These are phyloP conservation scores for Rhopalosiphum nymphaeae DNA, from an alignment of 2,888 invertebrate species.

Conservation along the genomic window DNA sequence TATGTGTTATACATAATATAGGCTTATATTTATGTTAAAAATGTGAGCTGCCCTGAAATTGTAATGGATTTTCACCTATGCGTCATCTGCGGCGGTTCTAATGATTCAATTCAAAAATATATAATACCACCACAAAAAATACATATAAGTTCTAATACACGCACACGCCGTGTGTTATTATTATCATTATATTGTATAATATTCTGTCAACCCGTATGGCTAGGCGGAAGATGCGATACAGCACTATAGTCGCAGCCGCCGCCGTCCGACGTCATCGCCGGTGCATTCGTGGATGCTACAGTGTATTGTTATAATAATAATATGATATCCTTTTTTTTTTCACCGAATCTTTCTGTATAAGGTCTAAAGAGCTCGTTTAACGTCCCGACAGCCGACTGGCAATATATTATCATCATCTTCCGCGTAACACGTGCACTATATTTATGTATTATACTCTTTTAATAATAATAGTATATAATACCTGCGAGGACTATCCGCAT, in stretches of 20 bases:
- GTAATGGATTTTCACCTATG: background rate
- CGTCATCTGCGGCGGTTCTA: background rate
- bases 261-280: slow-evolving; percentile 14
- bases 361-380: slow-evolving; percentile 65
- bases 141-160: background rate
- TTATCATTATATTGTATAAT: background rate
- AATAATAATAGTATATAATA: slow-evolving; percentile 17
- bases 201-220: background rate
- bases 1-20: no score
- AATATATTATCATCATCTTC: slow-evolving; percentile 45
- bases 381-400: slow-evolving; percentile 44
- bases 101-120: background rate
- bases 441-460: background rate
- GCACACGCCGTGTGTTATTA: background rate
- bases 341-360: slow-evolving; percentile 58
- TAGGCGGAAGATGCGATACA: background rate
- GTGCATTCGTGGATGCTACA: background rate
- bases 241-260: background rate
- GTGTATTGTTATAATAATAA: slow-evolving; percentile 25
- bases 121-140: background rate
- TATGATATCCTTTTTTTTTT: background rate
- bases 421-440: slow-evolving; percentile 6
- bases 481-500: background rate
- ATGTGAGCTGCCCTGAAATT: no score
- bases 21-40: no score